Evolutionary conservation across 2,888 invertebrate genomes (phyloP).

Genomic region (Scaptomyza reducta): DNA sequence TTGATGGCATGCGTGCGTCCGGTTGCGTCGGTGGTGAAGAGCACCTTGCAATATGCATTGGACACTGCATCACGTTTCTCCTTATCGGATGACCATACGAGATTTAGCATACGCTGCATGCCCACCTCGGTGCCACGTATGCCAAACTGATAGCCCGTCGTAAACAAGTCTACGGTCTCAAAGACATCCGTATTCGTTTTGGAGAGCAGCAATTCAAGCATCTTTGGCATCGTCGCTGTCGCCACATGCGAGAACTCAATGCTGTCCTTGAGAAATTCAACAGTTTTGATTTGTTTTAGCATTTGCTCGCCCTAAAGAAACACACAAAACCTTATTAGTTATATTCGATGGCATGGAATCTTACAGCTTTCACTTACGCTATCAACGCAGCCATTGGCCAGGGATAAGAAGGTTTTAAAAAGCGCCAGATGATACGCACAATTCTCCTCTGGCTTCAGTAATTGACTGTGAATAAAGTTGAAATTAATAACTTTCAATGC

Average conservation of each 20-base stretch:
- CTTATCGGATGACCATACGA: conserved; percentile 93
- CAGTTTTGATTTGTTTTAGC: conserved; percentile 87
- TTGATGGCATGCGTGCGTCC: conserved; percentile 85
- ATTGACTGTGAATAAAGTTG: conserved; percentile 13
- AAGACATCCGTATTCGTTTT: conserved; percentile 91
- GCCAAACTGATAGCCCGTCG: conserved; percentile 91
- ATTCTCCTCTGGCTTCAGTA: conserved; percentile 77
- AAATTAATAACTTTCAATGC: background rate
- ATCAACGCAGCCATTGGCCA: conserved; percentile 80
- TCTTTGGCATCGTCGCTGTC: conserved; percentile 85
- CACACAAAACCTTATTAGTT: background rate
- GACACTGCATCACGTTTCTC: conserved; percentile 90
- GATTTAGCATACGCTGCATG: conserved; percentile 90
- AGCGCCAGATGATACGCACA: conserved; percentile 81
- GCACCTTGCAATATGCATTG: conserved; percentile 88
- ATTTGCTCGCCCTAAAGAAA: conserved; percentile 85
- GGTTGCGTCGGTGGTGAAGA: conserved; percentile 82
- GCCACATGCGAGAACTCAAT: conserved; percentile 85
- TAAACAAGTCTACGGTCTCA: conserved; percentile 95
- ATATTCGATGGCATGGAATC: background rate
- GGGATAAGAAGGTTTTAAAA: conserved; percentile 81
- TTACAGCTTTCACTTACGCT: conserved; percentile 70
- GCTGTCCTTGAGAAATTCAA: conserved; percentile 89
- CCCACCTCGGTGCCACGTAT: conserved; percentile 90
- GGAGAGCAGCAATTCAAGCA: conserved; percentile 90